phyloP scores from a whole-genome alignment of 2,888 invertebrate species.

The Polydrusus pterygomalis region DNA sequence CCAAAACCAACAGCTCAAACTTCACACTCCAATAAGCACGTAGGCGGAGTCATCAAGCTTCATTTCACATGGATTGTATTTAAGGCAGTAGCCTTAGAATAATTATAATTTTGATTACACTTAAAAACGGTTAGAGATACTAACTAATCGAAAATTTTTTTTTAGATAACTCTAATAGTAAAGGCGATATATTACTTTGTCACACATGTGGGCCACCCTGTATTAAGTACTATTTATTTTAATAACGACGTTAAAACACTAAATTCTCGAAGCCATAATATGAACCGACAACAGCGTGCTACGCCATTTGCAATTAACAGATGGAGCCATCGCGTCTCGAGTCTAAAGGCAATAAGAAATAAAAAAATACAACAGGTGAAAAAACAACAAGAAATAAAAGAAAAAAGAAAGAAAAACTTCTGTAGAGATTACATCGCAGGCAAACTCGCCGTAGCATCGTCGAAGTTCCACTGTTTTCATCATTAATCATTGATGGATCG shows the following conservation, averaged over 20 bases:
- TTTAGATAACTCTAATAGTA: no score
- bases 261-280: constrained; percentile 43
- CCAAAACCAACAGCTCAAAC: no score
- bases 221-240: constrained; percentile 40
- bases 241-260: constrained; percentile 50
- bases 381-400: constrained; percentile 35
- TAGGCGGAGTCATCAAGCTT: no score
- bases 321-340: constrained; percentile 46
- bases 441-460: constrained; percentile 23
- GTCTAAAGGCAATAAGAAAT: constrained; percentile 26
- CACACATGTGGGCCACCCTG: no score
- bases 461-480: constrained; percentile 44
- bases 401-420: constrained; percentile 39
- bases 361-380: constrained; percentile 23
- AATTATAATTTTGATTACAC: no score
- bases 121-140: no score
- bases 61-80: no score
- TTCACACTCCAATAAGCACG: no score
- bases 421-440: constrained; percentile 43
- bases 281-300: constrained; percentile 39
- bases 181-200: constrained; percentile 29
- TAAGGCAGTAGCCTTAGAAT: no score
- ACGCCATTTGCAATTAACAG: constrained; percentile 54
- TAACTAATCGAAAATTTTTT: no score
- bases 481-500: constrained; percentile 52